phyloP scores from a whole-genome alignment of 2,888 invertebrate species.

The Pantelozetes paolii region DNA sequence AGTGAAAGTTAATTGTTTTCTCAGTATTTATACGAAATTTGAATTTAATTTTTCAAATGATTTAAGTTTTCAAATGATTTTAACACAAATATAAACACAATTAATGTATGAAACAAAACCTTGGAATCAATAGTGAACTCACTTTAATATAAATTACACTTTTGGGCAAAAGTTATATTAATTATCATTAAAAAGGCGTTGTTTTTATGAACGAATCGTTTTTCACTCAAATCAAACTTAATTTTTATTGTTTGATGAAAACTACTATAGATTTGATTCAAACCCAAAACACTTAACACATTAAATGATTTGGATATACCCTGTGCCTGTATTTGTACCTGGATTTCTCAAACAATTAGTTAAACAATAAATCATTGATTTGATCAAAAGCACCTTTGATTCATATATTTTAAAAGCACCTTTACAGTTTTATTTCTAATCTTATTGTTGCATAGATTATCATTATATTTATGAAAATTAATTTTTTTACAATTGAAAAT shows the following conservation, averaged over 20 bases:
- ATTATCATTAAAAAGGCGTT: slow-evolving; percentile 31
- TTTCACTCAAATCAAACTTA: neutral
- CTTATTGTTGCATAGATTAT: no score
- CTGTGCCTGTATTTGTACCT: no score
- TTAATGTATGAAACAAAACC: slow-evolving; percentile 28
- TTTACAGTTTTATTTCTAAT: no score
- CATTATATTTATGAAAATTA: no score
- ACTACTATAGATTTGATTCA: neutral
- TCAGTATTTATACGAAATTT: slow-evolving; percentile 4
- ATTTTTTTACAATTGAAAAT: no score
- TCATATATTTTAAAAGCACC: no score
- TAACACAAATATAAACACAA: neutral
- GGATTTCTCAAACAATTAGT: no score
- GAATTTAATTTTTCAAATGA: slow-evolving; percentile 31
- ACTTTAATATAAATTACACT: slow-evolving; percentile 27
- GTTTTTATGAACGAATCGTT: slow-evolving; percentile 13
- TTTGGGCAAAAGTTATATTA: slow-evolving; percentile 24
- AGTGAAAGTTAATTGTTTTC: slow-evolving; percentile 30
- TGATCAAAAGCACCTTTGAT: no score
- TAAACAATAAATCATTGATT: no score
- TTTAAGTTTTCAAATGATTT: slow-evolving; percentile 11
- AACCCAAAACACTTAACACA: neutral
- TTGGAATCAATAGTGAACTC: slow-evolving; percentile 4
- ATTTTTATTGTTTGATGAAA: neutral
- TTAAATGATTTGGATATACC: neutral